Percentiles rank a stretch among this genome's conserved stretches.
Evolutionary conservation across 30 jellyfish, hydroid and myxozoan species (phyloP).

Genomic region (Nemopilema nomurai): DNA sequence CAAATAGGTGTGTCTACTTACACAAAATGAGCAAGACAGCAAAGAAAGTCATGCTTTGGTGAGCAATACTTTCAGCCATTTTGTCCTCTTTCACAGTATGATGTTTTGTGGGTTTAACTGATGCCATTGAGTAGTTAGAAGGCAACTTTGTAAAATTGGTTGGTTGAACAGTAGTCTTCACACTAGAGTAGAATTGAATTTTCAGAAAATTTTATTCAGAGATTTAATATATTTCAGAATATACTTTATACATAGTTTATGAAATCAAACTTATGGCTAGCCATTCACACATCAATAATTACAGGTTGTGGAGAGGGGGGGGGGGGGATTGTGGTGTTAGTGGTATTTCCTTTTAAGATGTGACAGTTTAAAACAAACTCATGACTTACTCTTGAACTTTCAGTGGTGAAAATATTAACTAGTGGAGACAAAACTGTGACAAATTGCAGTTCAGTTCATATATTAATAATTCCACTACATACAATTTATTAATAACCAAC

Average conservation of each 20-base stretch:
- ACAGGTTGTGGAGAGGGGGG: no score
- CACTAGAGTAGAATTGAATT: constrained; percentile 10
- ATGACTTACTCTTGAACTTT: no score
- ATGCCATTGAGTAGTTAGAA: constrained; percentile 20
- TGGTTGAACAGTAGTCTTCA: constrained; percentile 7
- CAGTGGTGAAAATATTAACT: no score
- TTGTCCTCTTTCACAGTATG: constrained; percentile 67
- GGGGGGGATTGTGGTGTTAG: no score
- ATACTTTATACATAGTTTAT: neutral
- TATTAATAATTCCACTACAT: no score
- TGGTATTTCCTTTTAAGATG: no score
- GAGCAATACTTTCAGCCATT: constrained; percentile 71
- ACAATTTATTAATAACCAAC: no score
- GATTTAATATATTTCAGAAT: neutral
- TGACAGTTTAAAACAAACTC: no score
- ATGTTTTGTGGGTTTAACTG: constrained; percentile 53
- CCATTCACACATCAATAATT: no score
- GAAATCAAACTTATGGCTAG: neutral
- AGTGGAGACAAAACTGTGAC: no score
- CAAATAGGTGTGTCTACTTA: constrained; percentile 30
- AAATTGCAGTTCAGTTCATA: no score
- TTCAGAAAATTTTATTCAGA: neutral
- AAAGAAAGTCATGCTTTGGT: constrained; percentile 85
- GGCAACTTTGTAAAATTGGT: neutral
- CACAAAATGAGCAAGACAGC: constrained; percentile 78